phyloP scores from a whole-genome alignment of 2,888 invertebrate genomes.

The Hemaris fuciformis region DNA sequence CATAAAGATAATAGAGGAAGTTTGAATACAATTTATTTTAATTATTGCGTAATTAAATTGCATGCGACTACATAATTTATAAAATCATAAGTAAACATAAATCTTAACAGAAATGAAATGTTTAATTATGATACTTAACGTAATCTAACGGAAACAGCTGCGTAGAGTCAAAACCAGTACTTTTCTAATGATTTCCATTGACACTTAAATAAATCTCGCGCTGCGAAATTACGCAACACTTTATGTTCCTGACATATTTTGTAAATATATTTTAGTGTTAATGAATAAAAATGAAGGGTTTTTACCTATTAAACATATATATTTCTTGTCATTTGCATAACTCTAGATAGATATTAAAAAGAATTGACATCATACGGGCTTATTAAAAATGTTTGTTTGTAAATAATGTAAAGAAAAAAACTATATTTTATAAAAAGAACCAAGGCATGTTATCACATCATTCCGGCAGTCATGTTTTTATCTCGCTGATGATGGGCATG shows the following conservation, averaged over 20 bases:
- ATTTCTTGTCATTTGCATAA: too few relatives aligned
- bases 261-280: neutral
- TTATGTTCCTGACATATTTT: neutral
- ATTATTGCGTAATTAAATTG: neutral
- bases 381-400: too few relatives aligned
- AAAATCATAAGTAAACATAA: conserved; percentile 7
- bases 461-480: too few relatives aligned
- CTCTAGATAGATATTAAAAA: neutral
- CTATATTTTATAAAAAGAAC: too few relatives aligned
- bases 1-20: neutral
- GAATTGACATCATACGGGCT: too few relatives aligned
- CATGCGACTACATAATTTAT: neutral
- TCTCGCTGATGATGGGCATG: too few relatives aligned
- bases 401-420: too few relatives aligned
- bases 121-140: conserved; percentile 7
- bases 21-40: neutral
- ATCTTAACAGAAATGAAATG: conserved; percentile 3
- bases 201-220: neutral
- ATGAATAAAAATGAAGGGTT: neutral
- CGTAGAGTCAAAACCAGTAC: conserved; percentile 1
- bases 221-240: neutral
- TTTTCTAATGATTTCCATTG: conserved; percentile 9
- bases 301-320: too few relatives aligned
- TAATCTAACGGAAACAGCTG: conserved; percentile 8
- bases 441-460: too few relatives aligned